Base-by-base conservation (phyloP, 2,113 vertebrate genomes). In the Colinus virginianus region DNA sequence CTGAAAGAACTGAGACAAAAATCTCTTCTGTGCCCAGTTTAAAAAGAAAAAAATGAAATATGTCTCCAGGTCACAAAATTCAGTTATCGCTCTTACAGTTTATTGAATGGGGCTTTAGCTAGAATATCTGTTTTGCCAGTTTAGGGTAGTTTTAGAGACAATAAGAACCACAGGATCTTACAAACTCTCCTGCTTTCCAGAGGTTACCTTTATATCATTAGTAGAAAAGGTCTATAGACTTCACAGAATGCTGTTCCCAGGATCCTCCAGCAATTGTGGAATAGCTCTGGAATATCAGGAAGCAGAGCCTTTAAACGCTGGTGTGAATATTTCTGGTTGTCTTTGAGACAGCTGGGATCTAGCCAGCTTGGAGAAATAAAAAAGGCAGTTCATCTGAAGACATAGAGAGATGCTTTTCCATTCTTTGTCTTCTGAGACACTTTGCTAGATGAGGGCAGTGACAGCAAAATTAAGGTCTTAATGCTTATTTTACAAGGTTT, bases 81-180 rank as follows among this genome's bases (percentile, higher is more conserved):
- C 43, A 62, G 26, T 38, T 22, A 34, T 91, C 61, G 40, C 21
- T 83, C 26, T 19, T 55, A 0, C 11, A 51, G 28, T 13, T 38
- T 6, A 5, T 42, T 72, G 42, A 4, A 11, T 42, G 5, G 11
- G 14, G 58, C 5, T 84, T 61, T 15, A 72, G 42, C 28, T 55
- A 0, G 0, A 46, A 11, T 56, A 25, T 18, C 6, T 1, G 0
- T 69, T 91, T 83, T 56, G 26, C 20, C 6, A 2, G 0, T 67
- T 91, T 83, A 58, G 22, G 4, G 36, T 48, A 85, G 23, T 46
- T 38, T 85, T 59, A 17, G 71, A 83, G 63, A 13, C 7, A 9
- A 84, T 88, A 68, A 83, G 90, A 83, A 4, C 3, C 6, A 59
- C 4, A 40, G 14, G 17, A 6, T 66, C n/a, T 68, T 63, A 36